Evolutionary conservation across 2,888 invertebrate species (phyloP).

Genomic region (Geophilus truncorum): DNA sequence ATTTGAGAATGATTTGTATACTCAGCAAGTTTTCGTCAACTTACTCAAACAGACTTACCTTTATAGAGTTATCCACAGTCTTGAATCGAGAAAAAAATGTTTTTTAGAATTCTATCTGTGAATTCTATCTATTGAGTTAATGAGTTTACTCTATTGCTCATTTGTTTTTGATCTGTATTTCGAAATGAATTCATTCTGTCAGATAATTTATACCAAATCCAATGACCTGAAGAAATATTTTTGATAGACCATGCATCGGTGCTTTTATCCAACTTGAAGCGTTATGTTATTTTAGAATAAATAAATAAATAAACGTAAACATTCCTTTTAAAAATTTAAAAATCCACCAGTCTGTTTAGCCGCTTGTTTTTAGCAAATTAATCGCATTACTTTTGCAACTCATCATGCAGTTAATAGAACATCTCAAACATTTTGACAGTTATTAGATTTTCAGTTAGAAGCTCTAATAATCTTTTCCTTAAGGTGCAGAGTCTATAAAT

Average conservation of each 20-base stretch:
- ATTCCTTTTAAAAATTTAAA: no score
- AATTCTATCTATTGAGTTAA: no score
- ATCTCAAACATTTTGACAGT: not conserved
- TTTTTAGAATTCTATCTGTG: not conserved
- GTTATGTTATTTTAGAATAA: not conserved
- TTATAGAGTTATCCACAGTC: no score
- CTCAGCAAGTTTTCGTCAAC: constrained; percentile 10
- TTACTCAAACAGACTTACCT: not conserved
- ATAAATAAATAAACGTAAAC: not conserved
- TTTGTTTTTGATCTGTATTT: not conserved
- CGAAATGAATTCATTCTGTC: not conserved
- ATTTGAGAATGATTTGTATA: not conserved
- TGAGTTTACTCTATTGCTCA: not conserved
- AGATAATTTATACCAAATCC: not conserved
- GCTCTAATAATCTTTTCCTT: not conserved
- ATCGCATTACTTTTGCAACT: not conserved
- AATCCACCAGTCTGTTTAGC: no score
- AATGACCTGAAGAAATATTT: not conserved
- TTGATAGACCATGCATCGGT: not conserved
- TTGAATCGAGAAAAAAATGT: not conserved
- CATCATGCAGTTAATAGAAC: not conserved
- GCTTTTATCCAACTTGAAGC: not conserved
- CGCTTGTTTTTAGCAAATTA: not conserved
- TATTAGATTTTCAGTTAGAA: not conserved
- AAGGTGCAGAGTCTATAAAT: not conserved